phyloP scores from a whole-genome alignment of 1,140 invertebrate species.

The Papilio helenus region DNA sequence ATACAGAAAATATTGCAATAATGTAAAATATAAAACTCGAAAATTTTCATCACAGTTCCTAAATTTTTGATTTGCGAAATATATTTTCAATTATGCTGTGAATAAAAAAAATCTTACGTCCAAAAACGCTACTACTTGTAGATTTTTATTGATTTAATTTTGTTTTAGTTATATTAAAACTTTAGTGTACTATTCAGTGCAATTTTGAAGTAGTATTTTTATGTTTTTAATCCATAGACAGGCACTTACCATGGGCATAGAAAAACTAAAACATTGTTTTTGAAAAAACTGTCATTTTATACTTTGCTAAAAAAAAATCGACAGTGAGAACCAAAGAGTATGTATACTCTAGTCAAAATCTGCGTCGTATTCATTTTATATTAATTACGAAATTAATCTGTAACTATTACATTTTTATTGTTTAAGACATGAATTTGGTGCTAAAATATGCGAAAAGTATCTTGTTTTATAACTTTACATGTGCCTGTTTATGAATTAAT shows the following conservation, averaged over 20 bases:
- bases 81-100: not conserved
- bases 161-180: constrained; percentile 1
- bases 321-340: too few relatives aligned
- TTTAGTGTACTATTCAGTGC: not conserved
- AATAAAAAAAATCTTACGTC: constrained; percentile 4
- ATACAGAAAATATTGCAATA: not conserved
- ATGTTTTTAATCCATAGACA: not conserved
- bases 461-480: not conserved
- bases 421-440: not conserved
- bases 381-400: too few relatives aligned
- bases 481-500: not conserved
- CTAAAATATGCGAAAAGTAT: too few relatives aligned
- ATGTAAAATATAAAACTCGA: not conserved
- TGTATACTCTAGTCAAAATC: too few relatives aligned
- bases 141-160: not conserved
- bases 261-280: not conserved
- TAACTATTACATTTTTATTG: too few relatives aligned
- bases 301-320: too few relatives aligned
- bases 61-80: not conserved
- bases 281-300: too few relatives aligned
- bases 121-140: not conserved
- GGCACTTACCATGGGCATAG: not conserved
- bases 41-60: not conserved
- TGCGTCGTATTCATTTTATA: too few relatives aligned
- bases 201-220: not conserved